Base-by-base conservation (phyloP, 2,888 invertebrate species). In the Tricholauxania praeusta region DNA sequence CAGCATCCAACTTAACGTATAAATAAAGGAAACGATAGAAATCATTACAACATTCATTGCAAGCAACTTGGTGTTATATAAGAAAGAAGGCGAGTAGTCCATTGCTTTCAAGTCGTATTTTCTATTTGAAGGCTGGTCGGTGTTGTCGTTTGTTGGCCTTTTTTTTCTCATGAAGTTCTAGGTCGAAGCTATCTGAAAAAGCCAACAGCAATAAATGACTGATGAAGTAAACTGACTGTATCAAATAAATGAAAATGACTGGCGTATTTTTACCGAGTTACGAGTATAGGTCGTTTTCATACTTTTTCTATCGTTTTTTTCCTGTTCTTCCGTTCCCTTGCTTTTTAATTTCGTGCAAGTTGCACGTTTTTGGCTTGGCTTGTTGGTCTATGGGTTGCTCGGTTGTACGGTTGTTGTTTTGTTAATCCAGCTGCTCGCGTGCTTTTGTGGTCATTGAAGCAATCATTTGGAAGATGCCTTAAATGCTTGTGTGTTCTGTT, bases 391-490 rank as follows among this genome's bases (percentile, higher is more conserved):
- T 57, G 22, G 57, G 14, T 57, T 12, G 57, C 19, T 19, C 57
- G 22, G 19, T 55, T 57, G 19, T 12, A 15, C 28, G 22, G 14
- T 57, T 57, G 57, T 57, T 57, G 57, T 22, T 57, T 17, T 22
- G 57, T 57, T 57, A 10, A 10, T 39, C 15, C 57, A 22, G 14
- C 28, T 28, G 28, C 57, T 28, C 57, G 57, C 57, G 57, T 57
- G 82, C 76, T 81, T 80, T 80, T 80, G 82, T 82, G 82, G 82
- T 81, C 82, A 82, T 82, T 81, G 81, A 82, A 82, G 82, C 81
- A 81, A 80, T 82, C 82, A 82, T 82, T 82, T 74, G 81, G 82
- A 82, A 82, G 82, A 82, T 82, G 57, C 63, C 12, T 39, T 47
- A 15, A 47, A 47, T 47, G n/a, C 17, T 32, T 47, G n/a, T 47